A percentile compares a stretch with the other conserved stretches of the same genome.
phyloP scores from a whole-genome alignment of 2,113 vertebrate genomes.

The Corynorhinus townsendii region DNA sequence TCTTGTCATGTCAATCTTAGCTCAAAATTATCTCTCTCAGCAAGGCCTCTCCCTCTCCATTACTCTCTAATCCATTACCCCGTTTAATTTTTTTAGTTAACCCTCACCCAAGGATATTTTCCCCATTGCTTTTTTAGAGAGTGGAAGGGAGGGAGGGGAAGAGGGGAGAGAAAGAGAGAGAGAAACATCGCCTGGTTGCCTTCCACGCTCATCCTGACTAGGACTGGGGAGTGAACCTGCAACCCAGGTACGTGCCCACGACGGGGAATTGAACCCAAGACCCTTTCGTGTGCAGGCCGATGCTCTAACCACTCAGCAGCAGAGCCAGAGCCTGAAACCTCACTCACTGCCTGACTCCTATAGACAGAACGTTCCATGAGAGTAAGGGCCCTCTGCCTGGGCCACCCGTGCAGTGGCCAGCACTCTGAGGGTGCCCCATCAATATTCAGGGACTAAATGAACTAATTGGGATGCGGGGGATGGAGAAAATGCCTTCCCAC shows the following conservation, averaged over 20 bases:
- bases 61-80: neutral
- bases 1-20: neutral
- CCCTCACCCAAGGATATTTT: too few species aligned
- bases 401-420: neutral
- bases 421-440: neutral
- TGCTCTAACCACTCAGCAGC: too few species aligned
- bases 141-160: too few species aligned
- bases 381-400: neutral
- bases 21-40: neutral
- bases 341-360: neutral
- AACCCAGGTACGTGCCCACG: too few species aligned
- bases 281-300: too few species aligned
- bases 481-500: neutral
- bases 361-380: neutral
- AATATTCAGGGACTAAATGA: neutral
- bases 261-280: too few species aligned
- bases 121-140: too few species aligned
- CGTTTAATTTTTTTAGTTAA: neutral
- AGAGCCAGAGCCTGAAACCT: neutral
- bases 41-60: neutral
- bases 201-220: too few species aligned
- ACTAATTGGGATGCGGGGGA: fast-evolving
- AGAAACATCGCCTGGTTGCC: too few species aligned
- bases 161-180: too few species aligned
- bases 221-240: too few species aligned